Evolutionary conservation across 2,797 vertebrate species (phyloP).

Genomic region (Potorous gilbertii): DNA sequence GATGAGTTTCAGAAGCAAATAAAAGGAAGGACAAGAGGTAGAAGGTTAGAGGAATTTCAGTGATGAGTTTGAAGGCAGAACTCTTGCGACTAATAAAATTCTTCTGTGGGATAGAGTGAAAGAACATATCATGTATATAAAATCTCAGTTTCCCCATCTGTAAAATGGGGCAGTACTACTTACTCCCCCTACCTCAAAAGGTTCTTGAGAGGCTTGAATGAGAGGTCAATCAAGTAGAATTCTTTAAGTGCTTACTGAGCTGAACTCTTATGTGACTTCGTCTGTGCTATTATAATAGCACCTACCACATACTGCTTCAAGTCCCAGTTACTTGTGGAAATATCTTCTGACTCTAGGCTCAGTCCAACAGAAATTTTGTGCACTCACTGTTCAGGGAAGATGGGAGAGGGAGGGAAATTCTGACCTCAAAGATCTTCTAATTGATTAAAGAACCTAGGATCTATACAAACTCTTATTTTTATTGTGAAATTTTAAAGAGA

Average conservation of each 20-base stretch:
- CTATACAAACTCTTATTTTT: background rate
- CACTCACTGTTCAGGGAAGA: background rate
- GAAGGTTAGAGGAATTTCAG: background rate
- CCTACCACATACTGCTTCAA: background rate
- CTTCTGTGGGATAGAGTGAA: background rate
- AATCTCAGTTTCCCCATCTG: constrained; percentile 22
- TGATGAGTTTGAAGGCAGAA: background rate
- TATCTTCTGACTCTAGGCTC: background rate
- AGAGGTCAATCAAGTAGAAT: background rate
- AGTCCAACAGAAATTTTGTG: background rate
- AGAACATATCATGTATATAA: background rate
- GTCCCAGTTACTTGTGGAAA: background rate
- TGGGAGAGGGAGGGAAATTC: too few species aligned
- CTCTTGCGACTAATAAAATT: background rate
- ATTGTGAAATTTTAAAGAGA: background rate
- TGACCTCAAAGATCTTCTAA: background rate
- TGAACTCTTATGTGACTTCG: background rate
- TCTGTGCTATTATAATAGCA: background rate
- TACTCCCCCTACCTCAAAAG: background rate
- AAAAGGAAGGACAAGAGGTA: background rate
- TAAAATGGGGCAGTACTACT: constrained; percentile 2
- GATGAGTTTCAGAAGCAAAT: background rate
- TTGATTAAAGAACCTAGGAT: background rate
- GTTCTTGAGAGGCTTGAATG: background rate
- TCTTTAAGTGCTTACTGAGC: background rate